Percentiles rank a stretch among this genome's conserved stretches.
phyloP scores from a whole-genome alignment of 2,888 invertebrate genomes.

The Exephanes ischioxanthus region DNA sequence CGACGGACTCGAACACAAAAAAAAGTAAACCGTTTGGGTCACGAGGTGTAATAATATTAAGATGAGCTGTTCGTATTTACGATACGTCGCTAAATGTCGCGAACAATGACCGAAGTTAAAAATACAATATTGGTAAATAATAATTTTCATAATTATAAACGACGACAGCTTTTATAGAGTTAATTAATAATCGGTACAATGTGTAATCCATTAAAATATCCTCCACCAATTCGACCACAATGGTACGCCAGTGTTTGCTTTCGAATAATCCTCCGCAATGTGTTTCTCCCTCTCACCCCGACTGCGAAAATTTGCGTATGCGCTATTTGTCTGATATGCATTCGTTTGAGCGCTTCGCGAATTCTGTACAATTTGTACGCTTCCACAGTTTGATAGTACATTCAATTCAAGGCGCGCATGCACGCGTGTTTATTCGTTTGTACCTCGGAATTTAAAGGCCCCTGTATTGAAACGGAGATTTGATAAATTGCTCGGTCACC shows the following conservation, averaged over 20 bases:
- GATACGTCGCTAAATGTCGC: background rate
- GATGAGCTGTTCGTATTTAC: background rate
- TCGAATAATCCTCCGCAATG: conserved; percentile 53
- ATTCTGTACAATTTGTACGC: conserved; percentile 40
- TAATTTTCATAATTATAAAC: conserved; percentile 5
- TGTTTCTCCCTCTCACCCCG: conserved; percentile 25
- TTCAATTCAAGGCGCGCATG: conserved; percentile 27
- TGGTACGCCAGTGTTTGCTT: conserved; percentile 32
- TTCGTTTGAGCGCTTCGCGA: conserved; percentile 33
- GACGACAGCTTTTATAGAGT: conserved; percentile 10
- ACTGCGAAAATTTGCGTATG: conserved; percentile 54
- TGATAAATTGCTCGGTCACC: conserved; percentile 53
- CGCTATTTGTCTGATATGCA: conserved; percentile 53
- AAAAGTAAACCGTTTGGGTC: no score
- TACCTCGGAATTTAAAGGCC: conserved; percentile 47
- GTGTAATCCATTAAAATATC: conserved; percentile 43
- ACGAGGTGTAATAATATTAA: background rate
- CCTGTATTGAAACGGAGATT: conserved; percentile 39
- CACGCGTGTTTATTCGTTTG: conserved; percentile 41
- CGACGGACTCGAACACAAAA: no score
- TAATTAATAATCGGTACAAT: conserved; percentile 42
- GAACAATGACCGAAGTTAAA: background rate
- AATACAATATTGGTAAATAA: background rate
- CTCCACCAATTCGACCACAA: conserved; percentile 11
- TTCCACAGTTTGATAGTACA: conserved; percentile 35